Conservation (phyloP, 2,888 invertebrate genomes). For the Lasioglossum pauxillum region DNA sequence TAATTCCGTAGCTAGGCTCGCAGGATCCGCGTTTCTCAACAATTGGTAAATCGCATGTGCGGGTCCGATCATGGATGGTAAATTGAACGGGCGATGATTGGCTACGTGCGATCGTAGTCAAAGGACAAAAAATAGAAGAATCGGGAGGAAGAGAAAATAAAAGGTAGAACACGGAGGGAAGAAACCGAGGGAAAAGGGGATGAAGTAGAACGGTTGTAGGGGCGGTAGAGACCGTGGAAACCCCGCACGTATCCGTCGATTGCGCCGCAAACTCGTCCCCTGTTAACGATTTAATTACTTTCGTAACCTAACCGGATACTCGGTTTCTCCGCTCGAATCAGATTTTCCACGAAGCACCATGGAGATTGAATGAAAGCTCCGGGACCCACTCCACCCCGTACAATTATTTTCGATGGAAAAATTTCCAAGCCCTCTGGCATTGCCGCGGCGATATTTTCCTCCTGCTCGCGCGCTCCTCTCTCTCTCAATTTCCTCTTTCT, state of each 20-base stretch:
- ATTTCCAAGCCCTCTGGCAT: constrained; percentile 23
- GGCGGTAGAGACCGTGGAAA: constrained; percentile 37
- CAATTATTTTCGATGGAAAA: constrained; percentile 51
- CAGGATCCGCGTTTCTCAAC: background rate
- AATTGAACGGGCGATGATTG: constrained; percentile 14
- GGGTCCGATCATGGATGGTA: background rate
- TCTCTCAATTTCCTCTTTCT: background rate
- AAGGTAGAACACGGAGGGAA: background rate
- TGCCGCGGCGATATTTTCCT: background rate
- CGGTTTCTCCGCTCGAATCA: constrained; percentile 56
- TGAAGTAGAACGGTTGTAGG: constrained; percentile 14
- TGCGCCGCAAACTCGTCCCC: constrained; percentile 61
- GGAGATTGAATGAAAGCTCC: constrained; percentile 62
- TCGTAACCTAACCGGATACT: constrained; percentile 71
- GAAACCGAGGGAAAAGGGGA: background rate
- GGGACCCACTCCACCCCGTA: constrained; percentile 14
- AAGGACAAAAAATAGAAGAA: background rate
- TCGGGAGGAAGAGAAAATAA: background rate
- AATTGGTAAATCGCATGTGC: constrained; percentile 1
- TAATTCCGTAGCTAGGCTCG: background rate
- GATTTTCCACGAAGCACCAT: constrained; percentile 62
- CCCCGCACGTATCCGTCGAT: constrained; percentile 48
- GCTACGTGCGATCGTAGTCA: constrained; percentile 12
- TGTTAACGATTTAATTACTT: constrained; percentile 81
- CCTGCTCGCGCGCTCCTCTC: background rate